Conservation (phyloP, 2,888 invertebrate species). For the Dinocampus coccinellae region DNA sequence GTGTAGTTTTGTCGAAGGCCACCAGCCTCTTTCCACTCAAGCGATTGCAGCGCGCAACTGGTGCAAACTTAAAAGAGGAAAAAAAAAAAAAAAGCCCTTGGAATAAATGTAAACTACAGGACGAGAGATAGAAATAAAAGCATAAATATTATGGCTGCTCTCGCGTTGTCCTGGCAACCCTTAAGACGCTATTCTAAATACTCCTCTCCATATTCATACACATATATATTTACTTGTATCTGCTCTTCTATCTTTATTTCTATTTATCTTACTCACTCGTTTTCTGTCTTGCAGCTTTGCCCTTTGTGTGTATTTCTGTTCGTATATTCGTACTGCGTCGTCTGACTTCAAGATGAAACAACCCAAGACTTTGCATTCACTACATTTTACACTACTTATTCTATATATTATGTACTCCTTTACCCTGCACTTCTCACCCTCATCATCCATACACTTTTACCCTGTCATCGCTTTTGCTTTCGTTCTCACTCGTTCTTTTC, state of each 20-base stretch:
- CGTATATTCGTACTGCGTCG: neutral
- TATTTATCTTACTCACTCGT: conserved; percentile 11
- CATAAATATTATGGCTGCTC: neutral
- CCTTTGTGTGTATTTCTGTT: conserved; percentile 3
- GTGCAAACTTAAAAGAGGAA: conserved; percentile 41
- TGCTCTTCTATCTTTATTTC: conserved; percentile 24
- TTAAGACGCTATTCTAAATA: conserved; percentile 61
- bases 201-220: conserved; percentile 29
- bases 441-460: neutral
- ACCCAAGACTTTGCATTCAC: conserved; percentile 13
- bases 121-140: conserved; percentile 25
- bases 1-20: conserved; percentile 42
- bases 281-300: conserved; percentile 26
- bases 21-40: conserved; percentile 20
- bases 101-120: conserved; percentile 35
- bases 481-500: neutral
- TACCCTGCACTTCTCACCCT: conserved; percentile 5
- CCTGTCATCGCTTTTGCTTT: neutral
- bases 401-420: neutral
- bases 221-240: conserved; percentile 16
- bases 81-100: no score
- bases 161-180: conserved; percentile 56
- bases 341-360: conserved; percentile 19
- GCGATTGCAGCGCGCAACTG: conserved; percentile 41
- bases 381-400: conserved; percentile 6